Evolutionary conservation across 2,888 invertebrate genomes (phyloP).

Genomic region (Imbricaverruca yamaguchii): DNA sequence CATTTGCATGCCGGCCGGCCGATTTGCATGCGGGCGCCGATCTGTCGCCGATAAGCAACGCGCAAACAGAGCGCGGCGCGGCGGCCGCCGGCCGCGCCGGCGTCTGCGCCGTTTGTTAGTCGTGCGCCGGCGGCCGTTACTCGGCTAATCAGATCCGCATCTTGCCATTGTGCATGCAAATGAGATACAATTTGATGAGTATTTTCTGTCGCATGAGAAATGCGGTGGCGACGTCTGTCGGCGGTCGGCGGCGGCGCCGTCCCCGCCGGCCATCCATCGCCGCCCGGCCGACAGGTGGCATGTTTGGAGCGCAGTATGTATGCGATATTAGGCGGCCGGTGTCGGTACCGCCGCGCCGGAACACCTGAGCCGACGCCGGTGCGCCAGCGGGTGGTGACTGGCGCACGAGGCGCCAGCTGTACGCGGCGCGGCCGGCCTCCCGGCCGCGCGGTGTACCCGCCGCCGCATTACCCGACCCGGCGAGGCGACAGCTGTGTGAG

Average conservation of each 20-base stretch:
- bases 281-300: not conserved
- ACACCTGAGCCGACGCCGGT: no score
- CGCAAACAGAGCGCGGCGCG: not conserved
- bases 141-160: not conserved
- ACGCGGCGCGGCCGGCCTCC: no score
- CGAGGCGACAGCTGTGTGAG: no score
- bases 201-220: slow-evolving; percentile 9
- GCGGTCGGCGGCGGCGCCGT: not conserved
- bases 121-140: not conserved
- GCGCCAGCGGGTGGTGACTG: no score
- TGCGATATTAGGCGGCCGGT: not conserved
- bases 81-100: not conserved
- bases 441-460: no score
- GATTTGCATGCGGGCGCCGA: not conserved
- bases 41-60: not conserved
- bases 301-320: not conserved
- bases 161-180: slow-evolving; percentile 15
- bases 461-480: no score
- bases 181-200: slow-evolving; percentile 11
- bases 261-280: not conserved
- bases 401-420: no score
- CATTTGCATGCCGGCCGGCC: slow-evolving; percentile 6
- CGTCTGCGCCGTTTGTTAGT: slow-evolving; percentile 1
- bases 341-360: not conserved
- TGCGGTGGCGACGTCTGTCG: not conserved